A percentile compares a stretch with the other conserved stretches of the same genome.
phyloP scores from a whole-genome alignment of 2,888 invertebrate genomes.

The Harpagoxenus sublaevis region DNA sequence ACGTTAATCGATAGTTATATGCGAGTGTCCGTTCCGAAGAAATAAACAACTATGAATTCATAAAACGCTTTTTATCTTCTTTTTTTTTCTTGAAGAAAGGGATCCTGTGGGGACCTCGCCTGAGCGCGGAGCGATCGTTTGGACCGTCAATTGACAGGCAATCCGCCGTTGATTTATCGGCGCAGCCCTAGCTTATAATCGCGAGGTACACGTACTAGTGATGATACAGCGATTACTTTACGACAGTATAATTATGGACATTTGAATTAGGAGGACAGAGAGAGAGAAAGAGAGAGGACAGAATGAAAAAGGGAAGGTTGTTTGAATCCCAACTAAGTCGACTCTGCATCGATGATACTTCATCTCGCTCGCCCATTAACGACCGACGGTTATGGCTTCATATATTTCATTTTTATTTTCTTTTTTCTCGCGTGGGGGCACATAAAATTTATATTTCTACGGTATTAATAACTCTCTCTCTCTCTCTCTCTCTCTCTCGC shows the following conservation, averaged over 20 bases:
- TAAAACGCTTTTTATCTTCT: not conserved
- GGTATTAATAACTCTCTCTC: not conserved
- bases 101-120: not conserved
- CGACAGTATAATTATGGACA: conserved; percentile 1
- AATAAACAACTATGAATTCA: not conserved
- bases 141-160: not conserved
- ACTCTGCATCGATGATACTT: not conserved
- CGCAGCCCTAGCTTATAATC: not conserved
- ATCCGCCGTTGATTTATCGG: conserved; percentile 26
- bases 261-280: not conserved
- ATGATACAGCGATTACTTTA: not conserved
- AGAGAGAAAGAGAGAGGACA: not conserved
- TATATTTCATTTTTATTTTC: not conserved
- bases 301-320: not conserved
- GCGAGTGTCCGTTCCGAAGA: not conserved
- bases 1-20: conserved; percentile 3
- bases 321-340: conserved; percentile 39
- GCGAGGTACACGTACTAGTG: not conserved
- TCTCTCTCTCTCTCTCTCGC: not conserved
- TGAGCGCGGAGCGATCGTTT: not conserved
- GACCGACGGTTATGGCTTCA: conserved; percentile 15
- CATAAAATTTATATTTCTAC: conserved; percentile 31
- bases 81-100: not conserved
- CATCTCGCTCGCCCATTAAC: conserved; percentile 25
- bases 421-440: not conserved